Conservation (phyloP, 2,888 invertebrate species). For the Adelphocoris suturalis region DNA sequence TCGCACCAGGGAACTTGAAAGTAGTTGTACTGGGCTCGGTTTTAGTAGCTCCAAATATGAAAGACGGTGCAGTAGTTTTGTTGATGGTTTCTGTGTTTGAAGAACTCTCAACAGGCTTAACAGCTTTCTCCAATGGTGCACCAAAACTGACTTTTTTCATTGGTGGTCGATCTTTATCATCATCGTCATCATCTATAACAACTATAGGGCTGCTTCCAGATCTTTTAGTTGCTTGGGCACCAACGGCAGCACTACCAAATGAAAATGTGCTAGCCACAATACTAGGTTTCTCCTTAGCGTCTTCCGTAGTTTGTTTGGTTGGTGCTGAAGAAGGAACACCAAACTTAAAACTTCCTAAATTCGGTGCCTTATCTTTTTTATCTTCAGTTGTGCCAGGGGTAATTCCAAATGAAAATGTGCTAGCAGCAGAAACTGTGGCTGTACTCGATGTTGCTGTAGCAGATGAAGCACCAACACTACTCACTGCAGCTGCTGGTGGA, state of each 20-base stretch:
- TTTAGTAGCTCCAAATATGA: slow-evolving; percentile 56
- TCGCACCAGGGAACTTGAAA: slow-evolving; percentile 9
- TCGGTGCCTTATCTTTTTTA: slow-evolving; percentile 36
- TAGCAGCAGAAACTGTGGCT: slow-evolving; percentile 15
- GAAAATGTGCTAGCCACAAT: not conserved
- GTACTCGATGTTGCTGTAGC: not conserved
- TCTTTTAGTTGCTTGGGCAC: not conserved
- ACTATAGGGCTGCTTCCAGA: not conserved
- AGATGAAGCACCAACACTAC: not conserved
- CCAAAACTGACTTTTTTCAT: slow-evolving; percentile 73
- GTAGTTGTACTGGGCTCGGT: slow-evolving; percentile 47
- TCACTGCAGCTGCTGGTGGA: slow-evolving; percentile 37
- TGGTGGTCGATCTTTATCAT: slow-evolving; percentile 63
- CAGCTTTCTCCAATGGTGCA: slow-evolving; percentile 53
- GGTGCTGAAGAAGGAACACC: slow-evolving; percentile 48
- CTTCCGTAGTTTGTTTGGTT: slow-evolving; percentile 42
- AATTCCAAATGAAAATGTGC: slow-evolving; percentile 14
- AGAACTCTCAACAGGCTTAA: not conserved
- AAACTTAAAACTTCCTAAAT: slow-evolving; percentile 60
- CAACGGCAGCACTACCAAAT: not conserved
- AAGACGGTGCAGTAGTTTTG: not conserved
- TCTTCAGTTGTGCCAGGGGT: not conserved
- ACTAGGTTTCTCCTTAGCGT: not conserved
- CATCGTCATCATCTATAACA: slow-evolving; percentile 8
- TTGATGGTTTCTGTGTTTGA: not conserved